Conservation (phyloP, 2,797 vertebrate genomes). For the Arnoldichthys spilopterus region DNA sequence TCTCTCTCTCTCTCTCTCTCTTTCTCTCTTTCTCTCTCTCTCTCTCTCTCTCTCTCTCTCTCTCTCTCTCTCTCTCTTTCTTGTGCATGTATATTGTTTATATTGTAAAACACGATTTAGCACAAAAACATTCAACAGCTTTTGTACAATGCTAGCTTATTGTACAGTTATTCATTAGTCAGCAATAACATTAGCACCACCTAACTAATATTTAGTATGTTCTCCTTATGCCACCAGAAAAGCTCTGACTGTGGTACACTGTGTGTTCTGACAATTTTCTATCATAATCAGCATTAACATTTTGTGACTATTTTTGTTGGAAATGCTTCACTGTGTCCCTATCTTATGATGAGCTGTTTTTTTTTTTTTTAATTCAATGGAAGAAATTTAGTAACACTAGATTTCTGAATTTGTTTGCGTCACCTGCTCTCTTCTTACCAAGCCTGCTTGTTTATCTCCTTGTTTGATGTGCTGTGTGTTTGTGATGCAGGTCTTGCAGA, state of each 20-base stretch:
- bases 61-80: no score
- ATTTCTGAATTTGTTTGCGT: not conserved
- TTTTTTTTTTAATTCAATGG: not conserved
- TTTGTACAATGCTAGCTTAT: no score
- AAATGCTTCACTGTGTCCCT: not conserved
- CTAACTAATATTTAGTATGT: no score
- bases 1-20: conserved; percentile 10
- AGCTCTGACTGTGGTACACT: not conserved
- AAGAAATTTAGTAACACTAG: not conserved
- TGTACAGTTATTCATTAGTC: no score
- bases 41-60: not conserved
- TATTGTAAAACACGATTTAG: not conserved
- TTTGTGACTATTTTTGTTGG: not conserved
- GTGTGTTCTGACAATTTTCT: no score
- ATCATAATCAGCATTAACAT: no score
- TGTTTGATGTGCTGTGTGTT: not conserved
- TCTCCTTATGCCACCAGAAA: no score
- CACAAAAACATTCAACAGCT: no score
- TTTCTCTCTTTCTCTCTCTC: not conserved
- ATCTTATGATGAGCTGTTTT: not conserved
- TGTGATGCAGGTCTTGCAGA: conserved; percentile 87
- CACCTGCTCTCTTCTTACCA: no score
- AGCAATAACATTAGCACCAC: no score
- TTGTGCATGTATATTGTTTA: not conserved
- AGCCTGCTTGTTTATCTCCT: not conserved